Evolutionary conservation across 64 coral and sea anemone species (phyloP).

Genomic region (Montipora cactus): DNA sequence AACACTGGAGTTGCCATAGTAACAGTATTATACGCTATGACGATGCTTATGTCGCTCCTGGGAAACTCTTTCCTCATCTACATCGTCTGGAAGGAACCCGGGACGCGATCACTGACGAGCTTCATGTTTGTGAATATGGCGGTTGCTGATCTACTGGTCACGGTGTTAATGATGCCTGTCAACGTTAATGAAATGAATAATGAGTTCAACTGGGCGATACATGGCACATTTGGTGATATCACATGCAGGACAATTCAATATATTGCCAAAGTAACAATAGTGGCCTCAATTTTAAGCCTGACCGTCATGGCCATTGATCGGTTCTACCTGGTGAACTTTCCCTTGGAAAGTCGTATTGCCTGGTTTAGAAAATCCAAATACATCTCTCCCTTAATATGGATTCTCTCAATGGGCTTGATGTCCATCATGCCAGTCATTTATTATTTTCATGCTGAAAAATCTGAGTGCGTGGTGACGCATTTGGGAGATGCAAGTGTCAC

Average conservation of each 20-base stretch:
- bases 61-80: background rate
- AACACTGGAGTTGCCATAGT: no score
- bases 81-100: background rate
- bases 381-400: slow-evolving; percentile 42
- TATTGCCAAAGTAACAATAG: background rate
- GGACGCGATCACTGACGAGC: background rate
- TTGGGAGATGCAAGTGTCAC: no score
- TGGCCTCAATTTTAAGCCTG: slow-evolving; percentile 45
- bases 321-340: slow-evolving; percentile 44
- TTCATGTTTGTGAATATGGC: slow-evolving; percentile 55
- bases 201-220: background rate
- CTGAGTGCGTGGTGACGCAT: no score
- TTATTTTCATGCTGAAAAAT: no score
- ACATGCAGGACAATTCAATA: slow-evolving; percentile 9
- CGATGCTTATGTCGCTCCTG: background rate
- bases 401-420: background rate
- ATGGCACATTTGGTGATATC: background rate
- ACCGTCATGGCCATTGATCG: slow-evolving; percentile 30
- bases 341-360: background rate
- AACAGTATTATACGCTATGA: no score
- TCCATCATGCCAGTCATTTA: no score
- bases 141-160: slow-evolving; percentile 41
- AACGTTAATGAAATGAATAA: background rate
- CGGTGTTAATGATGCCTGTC: slow-evolving; percentile 39
- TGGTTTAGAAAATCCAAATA: slow-evolving; percentile 60